phyloP scores from a whole-genome alignment of 1,140 invertebrate genomes.

The Bombus sibiricus region DNA sequence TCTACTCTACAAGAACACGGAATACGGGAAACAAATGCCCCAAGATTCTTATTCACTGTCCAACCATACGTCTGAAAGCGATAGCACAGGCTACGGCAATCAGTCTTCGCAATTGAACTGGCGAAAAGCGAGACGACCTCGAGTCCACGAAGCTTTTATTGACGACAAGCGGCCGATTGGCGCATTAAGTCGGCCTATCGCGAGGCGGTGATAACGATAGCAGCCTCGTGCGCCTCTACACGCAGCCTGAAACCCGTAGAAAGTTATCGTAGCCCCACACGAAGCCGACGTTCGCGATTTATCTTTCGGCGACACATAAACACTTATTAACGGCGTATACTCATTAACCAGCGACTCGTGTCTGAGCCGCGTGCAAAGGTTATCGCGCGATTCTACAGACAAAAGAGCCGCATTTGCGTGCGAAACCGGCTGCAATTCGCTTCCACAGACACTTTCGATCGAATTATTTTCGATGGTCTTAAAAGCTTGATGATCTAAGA shows the following conservation, averaged over 20 bases:
- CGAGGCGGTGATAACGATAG: slow-evolving; percentile 52
- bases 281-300: slow-evolving; percentile 73
- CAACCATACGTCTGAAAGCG: background rate
- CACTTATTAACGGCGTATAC: slow-evolving; percentile 74
- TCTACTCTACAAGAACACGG: background rate
- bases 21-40: no score
- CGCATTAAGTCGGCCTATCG: slow-evolving; percentile 67
- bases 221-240: slow-evolving; percentile 65
- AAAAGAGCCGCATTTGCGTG: slow-evolving; percentile 23
- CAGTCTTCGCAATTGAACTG: background rate
- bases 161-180: slow-evolving; percentile 42
- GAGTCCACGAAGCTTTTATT: slow-evolving; percentile 22
- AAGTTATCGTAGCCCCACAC: slow-evolving; percentile 77
- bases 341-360: slow-evolving; percentile 71
- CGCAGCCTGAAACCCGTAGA: slow-evolving; percentile 58
- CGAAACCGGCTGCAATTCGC: background rate
- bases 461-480: no score
- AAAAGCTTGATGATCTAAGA: no score
- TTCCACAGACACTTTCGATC: background rate
- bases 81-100: background rate
- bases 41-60: background rate
- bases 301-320: slow-evolving; percentile 76
- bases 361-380: slow-evolving; percentile 60
- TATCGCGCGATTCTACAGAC: slow-evolving; percentile 52
- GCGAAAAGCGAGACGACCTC: slow-evolving; percentile 2